A percentile compares a stretch with the other conserved stretches of the same genome.
These are phyloP conservation scores for Falco novaeseelandiae DNA, from an alignment of 2,797 vertebrate genomes.

Conservation along the genomic window DNA sequence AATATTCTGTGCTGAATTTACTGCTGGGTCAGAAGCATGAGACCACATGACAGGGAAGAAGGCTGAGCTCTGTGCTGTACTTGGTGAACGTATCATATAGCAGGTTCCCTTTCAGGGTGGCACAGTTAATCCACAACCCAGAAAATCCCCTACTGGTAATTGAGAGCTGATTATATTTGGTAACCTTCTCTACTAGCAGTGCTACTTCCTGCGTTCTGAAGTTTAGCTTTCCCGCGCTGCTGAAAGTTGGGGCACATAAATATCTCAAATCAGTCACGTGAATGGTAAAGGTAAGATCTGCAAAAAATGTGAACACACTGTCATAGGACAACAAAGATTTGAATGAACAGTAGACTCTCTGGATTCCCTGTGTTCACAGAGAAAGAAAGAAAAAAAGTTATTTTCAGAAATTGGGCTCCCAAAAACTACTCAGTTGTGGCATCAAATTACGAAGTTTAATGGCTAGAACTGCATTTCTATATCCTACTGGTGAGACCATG, in stretches of 20 bases:
- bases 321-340: not conserved
- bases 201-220: conserved; percentile 11
- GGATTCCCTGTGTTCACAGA: not conserved
- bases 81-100: not conserved
- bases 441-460: not conserved
- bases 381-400: not conserved
- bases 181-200: not conserved
- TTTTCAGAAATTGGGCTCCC: not conserved
- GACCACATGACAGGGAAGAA: not conserved
- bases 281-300: not conserved
- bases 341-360: not conserved
- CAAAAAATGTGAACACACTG: not conserved
- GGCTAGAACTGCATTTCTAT: not conserved
- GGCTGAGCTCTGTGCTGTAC: not conserved
- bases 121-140: conserved; percentile 11
- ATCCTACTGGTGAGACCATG: not conserved
- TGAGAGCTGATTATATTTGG: conserved; percentile 22
- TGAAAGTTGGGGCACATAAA: not conserved
- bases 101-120: not conserved
- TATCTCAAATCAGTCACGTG: not conserved
- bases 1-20: not conserved
- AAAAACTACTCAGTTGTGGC: not conserved
- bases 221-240: not conserved
- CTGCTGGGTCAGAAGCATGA: not conserved
- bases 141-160: not conserved